phyloP scores from a whole-genome alignment of 2,888 invertebrate genomes.

The Cosmia pyralina region DNA sequence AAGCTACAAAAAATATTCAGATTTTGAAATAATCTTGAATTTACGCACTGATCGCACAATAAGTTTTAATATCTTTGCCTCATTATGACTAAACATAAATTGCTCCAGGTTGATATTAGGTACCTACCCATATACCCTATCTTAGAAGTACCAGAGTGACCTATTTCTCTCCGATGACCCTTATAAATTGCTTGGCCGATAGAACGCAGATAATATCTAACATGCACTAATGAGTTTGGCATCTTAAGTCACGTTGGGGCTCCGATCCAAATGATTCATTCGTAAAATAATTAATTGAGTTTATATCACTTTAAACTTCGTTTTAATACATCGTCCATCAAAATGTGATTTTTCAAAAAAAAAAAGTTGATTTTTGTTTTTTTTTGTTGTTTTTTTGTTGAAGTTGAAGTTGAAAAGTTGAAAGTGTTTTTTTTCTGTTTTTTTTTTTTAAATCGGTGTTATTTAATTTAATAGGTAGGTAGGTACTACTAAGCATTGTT shows the following conservation, averaged over 20 bases:
- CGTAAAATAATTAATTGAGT: slow-evolving; percentile 2
- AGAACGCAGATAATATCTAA: slow-evolving; percentile 42
- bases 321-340: background rate
- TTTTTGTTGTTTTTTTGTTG: no score
- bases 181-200: slow-evolving; percentile 44
- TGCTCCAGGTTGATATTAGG: background rate
- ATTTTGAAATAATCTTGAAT: background rate
- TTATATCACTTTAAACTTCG: slow-evolving; percentile 2
- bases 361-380: no score
- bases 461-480: no score
- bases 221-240: slow-evolving; percentile 35
- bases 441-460: no score
- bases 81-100: background rate
- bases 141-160: slow-evolving; percentile 30
- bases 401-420: no score
- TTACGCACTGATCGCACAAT: background rate
- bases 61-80: background rate
- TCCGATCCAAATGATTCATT: slow-evolving; percentile 12
- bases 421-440: no score
- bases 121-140: background rate
- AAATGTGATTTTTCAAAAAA: no score
- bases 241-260: slow-evolving; percentile 35
- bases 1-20: background rate
- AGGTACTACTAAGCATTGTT: background rate
- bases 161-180: slow-evolving; percentile 43